These are phyloP conservation scores for Heliconius sara DNA, from an alignment of 2,888 invertebrate genomes.

Conservation along the genomic window DNA sequence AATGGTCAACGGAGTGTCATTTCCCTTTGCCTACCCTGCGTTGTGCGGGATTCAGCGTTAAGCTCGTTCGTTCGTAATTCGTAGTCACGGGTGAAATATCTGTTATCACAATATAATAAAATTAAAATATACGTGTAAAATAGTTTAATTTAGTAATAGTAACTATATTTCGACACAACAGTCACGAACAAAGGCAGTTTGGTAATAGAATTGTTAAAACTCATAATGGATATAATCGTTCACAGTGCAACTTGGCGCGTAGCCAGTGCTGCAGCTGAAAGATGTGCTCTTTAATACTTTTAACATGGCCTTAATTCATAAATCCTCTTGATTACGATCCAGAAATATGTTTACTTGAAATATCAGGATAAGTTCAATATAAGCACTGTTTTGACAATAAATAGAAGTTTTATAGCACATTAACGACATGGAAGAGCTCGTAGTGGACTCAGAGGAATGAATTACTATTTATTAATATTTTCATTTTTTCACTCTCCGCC, in stretches of 20 bases:
- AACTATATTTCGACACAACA: constrained; percentile 30
- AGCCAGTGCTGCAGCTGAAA: constrained; percentile 63
- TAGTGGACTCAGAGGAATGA: neutral
- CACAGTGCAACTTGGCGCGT: constrained; percentile 56
- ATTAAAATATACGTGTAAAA: neutral
- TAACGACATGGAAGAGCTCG: neutral
- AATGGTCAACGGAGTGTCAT: too few relatives aligned
- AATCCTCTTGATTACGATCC: constrained; percentile 31
- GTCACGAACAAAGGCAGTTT: constrained; percentile 40
- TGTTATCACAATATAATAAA: neutral
- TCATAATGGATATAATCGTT: constrained; percentile 65
- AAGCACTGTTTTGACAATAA: neutral
- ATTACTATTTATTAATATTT: neutral
- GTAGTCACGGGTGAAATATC: neutral
- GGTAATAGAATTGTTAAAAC: constrained; percentile 55
- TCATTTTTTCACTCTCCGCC: neutral
- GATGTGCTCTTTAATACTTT: constrained; percentile 62
- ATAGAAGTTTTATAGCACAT: neutral
- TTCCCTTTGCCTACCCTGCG: too few relatives aligned
- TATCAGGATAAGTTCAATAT: neutral
- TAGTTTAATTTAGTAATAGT: neutral
- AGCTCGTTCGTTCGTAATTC: too few relatives aligned
- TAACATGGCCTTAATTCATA: constrained; percentile 55
- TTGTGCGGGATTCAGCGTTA: too few relatives aligned
- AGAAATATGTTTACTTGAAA: constrained; percentile 28